Percentiles rank a stretch among this genome's conserved stretches.
Evolutionary conservation across 2,888 invertebrate genomes (phyloP).

Genomic region (Thecophora atra): DNA sequence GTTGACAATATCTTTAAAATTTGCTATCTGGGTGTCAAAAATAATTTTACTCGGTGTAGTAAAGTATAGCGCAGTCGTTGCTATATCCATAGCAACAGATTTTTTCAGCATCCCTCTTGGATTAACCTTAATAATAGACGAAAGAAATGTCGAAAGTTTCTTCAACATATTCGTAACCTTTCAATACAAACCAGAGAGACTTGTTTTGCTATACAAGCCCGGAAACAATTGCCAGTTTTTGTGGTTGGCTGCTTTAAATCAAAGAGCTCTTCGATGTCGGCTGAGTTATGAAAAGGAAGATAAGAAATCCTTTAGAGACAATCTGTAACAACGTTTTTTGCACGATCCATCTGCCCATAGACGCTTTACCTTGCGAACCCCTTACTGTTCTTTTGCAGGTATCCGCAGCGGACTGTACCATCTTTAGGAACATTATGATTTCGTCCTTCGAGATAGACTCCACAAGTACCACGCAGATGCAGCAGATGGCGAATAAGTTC

Average conservation of each 20-base stretch:
- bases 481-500: neutral
- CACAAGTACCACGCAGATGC: neutral
- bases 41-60: too few relatives aligned
- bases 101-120: neutral
- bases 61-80: neutral
- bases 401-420: neutral
- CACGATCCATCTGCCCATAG: neutral
- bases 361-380: neutral
- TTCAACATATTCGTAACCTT: neutral
- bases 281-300: neutral
- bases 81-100: neutral
- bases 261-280: neutral
- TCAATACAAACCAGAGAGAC: constrained; percentile 3
- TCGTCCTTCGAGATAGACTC: neutral
- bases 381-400: neutral
- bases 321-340: neutral
- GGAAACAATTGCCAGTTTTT: neutral
- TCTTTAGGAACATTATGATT: neutral
- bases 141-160: neutral
- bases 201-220: neutral
- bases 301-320: neutral
- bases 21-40: too few relatives aligned
- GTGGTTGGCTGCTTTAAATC: neutral
- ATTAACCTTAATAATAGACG: neutral
- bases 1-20: too few relatives aligned